Conservation (phyloP, 2,113 vertebrate species). For the Microcebus lehilahytsara region DNA sequence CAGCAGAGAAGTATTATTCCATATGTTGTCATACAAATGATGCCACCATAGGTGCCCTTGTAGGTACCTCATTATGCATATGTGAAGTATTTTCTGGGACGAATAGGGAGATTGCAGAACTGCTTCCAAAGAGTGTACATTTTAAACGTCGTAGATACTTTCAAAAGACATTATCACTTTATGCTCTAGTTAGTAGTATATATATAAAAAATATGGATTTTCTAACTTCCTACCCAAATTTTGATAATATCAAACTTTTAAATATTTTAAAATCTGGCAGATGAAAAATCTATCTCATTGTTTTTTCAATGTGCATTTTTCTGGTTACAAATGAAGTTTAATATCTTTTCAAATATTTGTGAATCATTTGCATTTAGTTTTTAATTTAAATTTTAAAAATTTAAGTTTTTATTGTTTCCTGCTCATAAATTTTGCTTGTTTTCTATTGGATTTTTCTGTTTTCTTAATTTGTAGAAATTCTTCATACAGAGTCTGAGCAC, state of each 20-base stretch:
- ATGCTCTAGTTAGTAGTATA: not conserved
- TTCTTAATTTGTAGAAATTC: slow-evolving; percentile 22
- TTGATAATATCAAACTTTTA: not conserved
- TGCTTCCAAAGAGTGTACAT: not conserved
- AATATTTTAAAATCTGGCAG: not conserved
- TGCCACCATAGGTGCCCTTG: not conserved
- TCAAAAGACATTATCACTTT: not conserved
- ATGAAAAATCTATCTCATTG: not conserved
- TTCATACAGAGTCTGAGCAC: not conserved
- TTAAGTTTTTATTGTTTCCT: not conserved
- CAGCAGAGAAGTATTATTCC: not conserved
- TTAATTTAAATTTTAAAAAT: not conserved
- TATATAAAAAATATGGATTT: not conserved
- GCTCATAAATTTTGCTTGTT: too few species aligned
- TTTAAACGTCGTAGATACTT: not conserved
- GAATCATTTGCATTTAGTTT: not conserved
- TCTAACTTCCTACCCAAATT: not conserved
- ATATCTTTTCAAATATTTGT: not conserved
- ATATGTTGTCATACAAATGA: not conserved
- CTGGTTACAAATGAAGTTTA: not conserved
- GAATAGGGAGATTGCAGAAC: not conserved
- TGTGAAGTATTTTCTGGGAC: not conserved
- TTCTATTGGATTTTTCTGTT: not conserved
- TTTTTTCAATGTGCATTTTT: not conserved
- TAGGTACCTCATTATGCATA: too few species aligned